phyloP scores from a whole-genome alignment of 2,113 vertebrate genomes.

The Phainopepla nitens region DNA sequence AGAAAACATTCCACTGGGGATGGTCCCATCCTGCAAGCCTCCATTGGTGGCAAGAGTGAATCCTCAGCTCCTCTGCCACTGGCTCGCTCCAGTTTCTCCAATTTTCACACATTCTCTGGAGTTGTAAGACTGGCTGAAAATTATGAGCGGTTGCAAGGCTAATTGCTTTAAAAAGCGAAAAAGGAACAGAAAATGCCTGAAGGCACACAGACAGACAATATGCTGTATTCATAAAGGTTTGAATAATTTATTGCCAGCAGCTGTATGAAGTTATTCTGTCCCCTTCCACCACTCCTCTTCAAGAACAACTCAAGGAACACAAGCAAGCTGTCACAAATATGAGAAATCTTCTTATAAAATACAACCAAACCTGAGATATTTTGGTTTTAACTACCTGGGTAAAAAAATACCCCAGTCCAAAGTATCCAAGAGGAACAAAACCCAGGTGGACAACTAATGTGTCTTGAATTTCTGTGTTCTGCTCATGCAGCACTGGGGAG shows the following conservation, averaged over 20 bases:
- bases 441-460: no score
- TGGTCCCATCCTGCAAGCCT: neutral
- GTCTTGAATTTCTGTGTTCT: no score
- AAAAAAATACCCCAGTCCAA: no score
- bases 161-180: conserved; percentile 49
- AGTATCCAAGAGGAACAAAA: no score
- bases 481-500: no score
- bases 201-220: conserved; percentile 1
- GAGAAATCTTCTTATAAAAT: no score
- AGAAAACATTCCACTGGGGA: neutral
- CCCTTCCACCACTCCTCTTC: neutral
- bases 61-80: neutral
- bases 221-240: conserved; percentile 36
- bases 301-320: no score
- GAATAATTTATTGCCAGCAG: conserved; percentile 48
- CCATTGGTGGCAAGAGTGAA: neutral
- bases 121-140: neutral
- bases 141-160: neutral
- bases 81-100: neutral
- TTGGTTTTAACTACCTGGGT: no score
- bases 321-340: no score
- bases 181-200: conserved; percentile 40
- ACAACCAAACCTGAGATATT: no score
- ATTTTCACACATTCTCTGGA: neutral
- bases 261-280: conserved; percentile 20